Evolutionary conservation across 2,888 invertebrate genomes (phyloP), one percentile per base, ranked within the genome.

Genomic region (Drosophila siamana): DNA sequence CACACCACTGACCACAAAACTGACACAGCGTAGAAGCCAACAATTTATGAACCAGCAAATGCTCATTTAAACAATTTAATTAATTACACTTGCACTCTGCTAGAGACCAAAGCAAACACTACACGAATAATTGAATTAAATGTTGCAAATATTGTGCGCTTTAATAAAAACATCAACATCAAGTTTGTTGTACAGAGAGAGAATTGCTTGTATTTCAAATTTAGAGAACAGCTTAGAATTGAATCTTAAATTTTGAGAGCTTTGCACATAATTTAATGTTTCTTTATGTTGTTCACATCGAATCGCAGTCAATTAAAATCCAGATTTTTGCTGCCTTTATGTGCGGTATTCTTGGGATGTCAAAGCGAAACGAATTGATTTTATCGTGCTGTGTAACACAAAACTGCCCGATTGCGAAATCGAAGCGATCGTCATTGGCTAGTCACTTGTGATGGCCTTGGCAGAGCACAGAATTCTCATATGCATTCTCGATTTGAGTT

Each of bases 381-480:
- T 33, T 5, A 33, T 33, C 33, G 11, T 33, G 33, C 33, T 33
- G 33, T 33, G 33, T 38, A 38, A 38, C 36, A 38, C 15, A 6
- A 36, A 38, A 38, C 15, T 13, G 36, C 36, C 13, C 6, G 36
- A 41, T 75, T 68, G 61, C 72, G 44, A 55, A 75, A 74, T 33
- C 66, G 56, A 73, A 73, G 73, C 74, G 64, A n/a, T 43, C 15
- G 43, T 33, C 51, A 51, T 44, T 61, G 60, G 64, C 60, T 55
- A 30, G 33, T 33, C 41, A 75, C 64, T 78, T n/a, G 33, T n/a
- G 33, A n/a, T 33, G 72, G 76, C 78, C 78, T 78, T 80, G 78
- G 64, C 67, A 75, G 69, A 70, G 57, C 74, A 64, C 57, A 71
- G 15, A 65, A 71, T 62, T 66, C 74, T 64, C 75, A 70, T 63